Evolutionary conservation across 2,113 vertebrate genomes (phyloP), one percentile per base, ranked within the genome.

Genomic region (Pao palembangensis): DNA sequence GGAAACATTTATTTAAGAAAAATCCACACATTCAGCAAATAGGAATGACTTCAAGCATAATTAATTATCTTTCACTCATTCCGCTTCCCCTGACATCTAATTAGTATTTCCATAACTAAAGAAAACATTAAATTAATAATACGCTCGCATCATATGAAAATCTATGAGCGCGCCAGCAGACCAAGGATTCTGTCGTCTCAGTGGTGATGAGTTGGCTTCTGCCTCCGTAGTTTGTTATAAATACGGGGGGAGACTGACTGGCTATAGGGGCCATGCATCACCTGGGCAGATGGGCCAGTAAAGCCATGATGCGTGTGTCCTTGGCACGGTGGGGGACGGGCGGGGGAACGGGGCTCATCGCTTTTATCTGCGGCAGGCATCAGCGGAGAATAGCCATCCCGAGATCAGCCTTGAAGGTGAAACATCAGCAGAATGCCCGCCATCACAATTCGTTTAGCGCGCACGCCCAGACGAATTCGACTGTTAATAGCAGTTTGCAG

Each of bases 211-310:
- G 78, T 75, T 17, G 79, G 59, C 55, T 55, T 67, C 75, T 75
- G 79, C 78, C 61, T 71, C 38, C 61, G 61, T 16, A 79, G 62
- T 85, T 80, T 77, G 71, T 83, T 85, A 85, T 84, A 79, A 84
- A 83, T 78, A 80, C 71, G 71, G 78, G 62, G 71, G 57, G 23
- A 66, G 69, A 76, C 70, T 77, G 83, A 81, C 78, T 81, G 74
- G 66, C 83, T 82, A 75, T 83, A 69, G 77, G 75, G 71, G 82
- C 83, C 78, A 82, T 87, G 83, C 82, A 87, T 88, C 83, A 87
- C 80, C 75, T 66, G 81, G 73, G 83, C 80, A 85, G 80, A 85
- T 76, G 77, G 85, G 81, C 76, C 76, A 83, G 78, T 80, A 86
- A 85, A 83, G 79, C 55, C 69, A 85, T 86, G 76, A 88, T 84